A percentile compares a stretch with the other conserved stretches of the same genome.
These are phyloP conservation scores for Chrysaora quinquecirrha DNA, from an alignment of 30 jellyfish, hydroid and myxozoan genomes.

Conservation along the genomic window DNA sequence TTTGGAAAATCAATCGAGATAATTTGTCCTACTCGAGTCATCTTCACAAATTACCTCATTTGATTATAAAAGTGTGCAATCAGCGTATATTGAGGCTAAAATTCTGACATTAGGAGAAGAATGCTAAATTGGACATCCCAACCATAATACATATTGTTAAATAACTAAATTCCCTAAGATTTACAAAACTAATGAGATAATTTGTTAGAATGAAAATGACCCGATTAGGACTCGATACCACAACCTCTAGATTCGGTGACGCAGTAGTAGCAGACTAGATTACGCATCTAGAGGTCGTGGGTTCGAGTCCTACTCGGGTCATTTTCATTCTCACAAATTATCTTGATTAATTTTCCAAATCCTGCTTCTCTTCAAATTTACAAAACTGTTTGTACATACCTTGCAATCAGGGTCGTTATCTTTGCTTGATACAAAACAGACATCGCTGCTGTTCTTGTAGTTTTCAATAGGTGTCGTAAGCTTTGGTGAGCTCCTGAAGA, in stretches of 20 bases:
- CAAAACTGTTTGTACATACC: neutral
- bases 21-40: too few species aligned
- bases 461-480: neutral
- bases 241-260: neutral
- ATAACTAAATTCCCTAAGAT: neutral
- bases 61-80: too few species aligned
- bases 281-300: neutral
- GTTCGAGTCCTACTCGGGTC: neutral
- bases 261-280: neutral
- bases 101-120: neutral
- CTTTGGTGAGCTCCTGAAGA: constrained; percentile 8
- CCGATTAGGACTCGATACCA: neutral
- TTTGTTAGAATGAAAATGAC: neutral
- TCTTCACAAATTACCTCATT: too few species aligned
- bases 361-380: constrained; percentile 1
- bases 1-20: neutral
- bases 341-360: neutral
- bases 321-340: neutral
- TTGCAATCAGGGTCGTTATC: constrained; percentile 8
- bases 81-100: too few species aligned
- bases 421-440: neutral
- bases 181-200: neutral
- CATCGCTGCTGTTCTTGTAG: constrained; percentile 1
- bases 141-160: neutral
- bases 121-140: neutral